Conservation (phyloP, 2,888 invertebrate species). For the Amblyteles armatorius region DNA sequence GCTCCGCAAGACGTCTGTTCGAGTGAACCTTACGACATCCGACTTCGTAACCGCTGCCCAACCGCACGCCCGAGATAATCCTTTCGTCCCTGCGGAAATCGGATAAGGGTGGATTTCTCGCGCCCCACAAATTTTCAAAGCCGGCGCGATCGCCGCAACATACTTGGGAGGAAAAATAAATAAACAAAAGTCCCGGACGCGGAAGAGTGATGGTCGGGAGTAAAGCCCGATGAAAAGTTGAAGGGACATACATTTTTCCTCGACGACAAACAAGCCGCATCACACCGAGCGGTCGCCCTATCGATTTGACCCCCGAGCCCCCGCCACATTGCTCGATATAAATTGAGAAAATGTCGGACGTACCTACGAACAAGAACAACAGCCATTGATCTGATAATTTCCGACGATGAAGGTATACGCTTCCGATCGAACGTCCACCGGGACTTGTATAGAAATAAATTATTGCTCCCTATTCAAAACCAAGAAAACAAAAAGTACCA, state of each 20-base stretch:
- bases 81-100: conserved; percentile 48
- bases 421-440: background rate
- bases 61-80: conserved; percentile 58
- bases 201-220: background rate
- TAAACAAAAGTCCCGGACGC: conserved; percentile 18
- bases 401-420: background rate
- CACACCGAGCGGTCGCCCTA: background rate
- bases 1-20: conserved; percentile 34
- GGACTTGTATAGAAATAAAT: background rate
- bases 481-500: background rate
- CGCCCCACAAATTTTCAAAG: conserved; percentile 32
- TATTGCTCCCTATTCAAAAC: background rate
- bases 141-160: background rate
- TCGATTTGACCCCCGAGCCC: conserved; percentile 36
- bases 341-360: background rate
- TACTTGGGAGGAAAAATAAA: conserved; percentile 1
- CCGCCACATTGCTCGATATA: background rate
- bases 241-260: conserved; percentile 14
- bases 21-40: conserved; percentile 36
- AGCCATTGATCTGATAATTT: conserved; percentile 12
- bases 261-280: conserved; percentile 24
- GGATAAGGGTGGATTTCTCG: conserved; percentile 46
- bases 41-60: conserved; percentile 17
- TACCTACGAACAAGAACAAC: background rate
- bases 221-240: conserved; percentile 25